phyloP scores from a whole-genome alignment of 2,888 invertebrate genomes.

The Fragum sueziense region DNA sequence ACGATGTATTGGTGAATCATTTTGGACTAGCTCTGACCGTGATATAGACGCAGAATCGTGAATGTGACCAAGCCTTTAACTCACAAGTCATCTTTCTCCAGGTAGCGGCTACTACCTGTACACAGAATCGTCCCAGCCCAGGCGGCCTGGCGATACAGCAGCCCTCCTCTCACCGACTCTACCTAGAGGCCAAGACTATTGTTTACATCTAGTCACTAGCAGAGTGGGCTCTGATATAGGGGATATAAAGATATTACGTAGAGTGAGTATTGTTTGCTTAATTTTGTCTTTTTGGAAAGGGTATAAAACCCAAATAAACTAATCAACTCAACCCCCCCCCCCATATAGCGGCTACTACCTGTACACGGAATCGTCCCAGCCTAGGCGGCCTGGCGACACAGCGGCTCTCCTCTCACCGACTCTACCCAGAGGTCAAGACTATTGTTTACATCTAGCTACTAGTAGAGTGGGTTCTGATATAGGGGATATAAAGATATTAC shows the following conservation, averaged over 20 bases:
- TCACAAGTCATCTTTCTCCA: no score
- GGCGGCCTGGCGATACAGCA: slow-evolving; percentile 18
- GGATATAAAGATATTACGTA: slow-evolving; percentile 17
- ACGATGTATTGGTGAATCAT: no score
- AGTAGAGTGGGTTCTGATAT: slow-evolving; percentile 47
- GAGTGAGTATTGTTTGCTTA: no score
- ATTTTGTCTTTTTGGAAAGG: no score
- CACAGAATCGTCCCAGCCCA: slow-evolving; percentile 27
- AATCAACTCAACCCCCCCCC: neutral
- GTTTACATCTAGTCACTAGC: slow-evolving; percentile 37
- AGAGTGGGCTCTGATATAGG: slow-evolving; percentile 52
- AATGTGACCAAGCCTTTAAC: no score
- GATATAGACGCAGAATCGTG: no score
- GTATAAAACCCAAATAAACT: no score
- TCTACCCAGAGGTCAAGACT: slow-evolving; percentile 39
- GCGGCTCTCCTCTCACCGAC: slow-evolving; percentile 36
- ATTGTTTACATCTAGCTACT: slow-evolving; percentile 36
- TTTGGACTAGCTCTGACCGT: no score
- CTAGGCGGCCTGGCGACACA: slow-evolving; percentile 3
- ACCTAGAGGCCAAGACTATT: slow-evolving; percentile 39
- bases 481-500: slow-evolving; percentile 28
- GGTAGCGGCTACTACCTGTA: slow-evolving; percentile 50
- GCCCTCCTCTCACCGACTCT: slow-evolving; percentile 33
- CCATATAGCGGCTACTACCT: slow-evolving; percentile 42
- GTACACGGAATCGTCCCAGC: slow-evolving; percentile 35